A percentile compares a stretch with the other conserved stretches of the same genome.
These are phyloP conservation scores for Galerucella nymphaeae DNA, from an alignment of 2,888 invertebrate species.

Conservation along the genomic window DNA sequence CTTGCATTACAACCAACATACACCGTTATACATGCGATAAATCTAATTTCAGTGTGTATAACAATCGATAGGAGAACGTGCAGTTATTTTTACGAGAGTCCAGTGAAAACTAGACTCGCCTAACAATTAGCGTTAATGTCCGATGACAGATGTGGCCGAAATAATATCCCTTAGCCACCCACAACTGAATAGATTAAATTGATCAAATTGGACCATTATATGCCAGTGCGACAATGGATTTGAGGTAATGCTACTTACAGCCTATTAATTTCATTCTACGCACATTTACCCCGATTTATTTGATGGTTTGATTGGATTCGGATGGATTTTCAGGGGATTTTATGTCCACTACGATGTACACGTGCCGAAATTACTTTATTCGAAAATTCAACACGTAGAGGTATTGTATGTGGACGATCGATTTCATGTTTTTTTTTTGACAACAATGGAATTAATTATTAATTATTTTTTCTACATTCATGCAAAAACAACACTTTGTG, in stretches of 20 bases:
- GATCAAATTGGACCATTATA: constrained; percentile 56
- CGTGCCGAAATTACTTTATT: constrained; percentile 9
- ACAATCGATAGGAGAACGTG: constrained; percentile 3
- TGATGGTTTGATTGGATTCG: constrained; percentile 51
- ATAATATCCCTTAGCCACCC: constrained; percentile 55
- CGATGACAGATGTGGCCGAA: constrained; percentile 61
- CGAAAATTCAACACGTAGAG: background rate
- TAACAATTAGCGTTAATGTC: constrained; percentile 58
- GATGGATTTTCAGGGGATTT: constrained; percentile 47
- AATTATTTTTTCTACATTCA: no score
- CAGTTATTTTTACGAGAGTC: constrained; percentile 34
- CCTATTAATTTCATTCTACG: constrained; percentile 58
- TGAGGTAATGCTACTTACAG: constrained; percentile 56
- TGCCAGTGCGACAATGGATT: constrained; percentile 46
- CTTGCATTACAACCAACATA: background rate
- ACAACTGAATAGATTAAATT: constrained; percentile 50
- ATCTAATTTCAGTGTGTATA: background rate
- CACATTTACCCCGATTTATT: constrained; percentile 52
- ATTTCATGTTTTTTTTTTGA: background rate
- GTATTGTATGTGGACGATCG: background rate
- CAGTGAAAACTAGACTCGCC: constrained; percentile 14
- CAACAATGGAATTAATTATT: no score
- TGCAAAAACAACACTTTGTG: no score
- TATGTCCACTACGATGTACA: constrained; percentile 22
- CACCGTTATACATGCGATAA: background rate